These are phyloP conservation scores for Toxotes chatareus DNA, from an alignment of 2,113 vertebrate species.

Conservation along the genomic window DNA sequence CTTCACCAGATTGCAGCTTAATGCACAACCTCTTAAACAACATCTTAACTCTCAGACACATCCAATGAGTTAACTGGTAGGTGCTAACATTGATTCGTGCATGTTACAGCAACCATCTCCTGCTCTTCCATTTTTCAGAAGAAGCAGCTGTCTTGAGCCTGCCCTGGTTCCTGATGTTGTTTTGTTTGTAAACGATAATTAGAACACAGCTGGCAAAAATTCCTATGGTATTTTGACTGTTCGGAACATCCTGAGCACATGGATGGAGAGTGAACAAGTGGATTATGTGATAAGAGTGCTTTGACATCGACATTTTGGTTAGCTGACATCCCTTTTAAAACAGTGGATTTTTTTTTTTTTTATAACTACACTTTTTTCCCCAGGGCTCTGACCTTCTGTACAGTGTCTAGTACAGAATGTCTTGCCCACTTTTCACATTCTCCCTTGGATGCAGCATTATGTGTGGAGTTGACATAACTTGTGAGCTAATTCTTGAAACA, in stretches of 20 bases:
- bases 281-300: not conserved
- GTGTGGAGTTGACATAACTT: conserved; percentile 1
- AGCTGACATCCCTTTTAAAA: not conserved
- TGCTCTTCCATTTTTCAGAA: not conserved
- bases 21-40: not conserved
- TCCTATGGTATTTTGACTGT: not conserved
- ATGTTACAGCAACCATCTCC: not conserved
- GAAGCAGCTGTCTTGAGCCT: not conserved
- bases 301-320: not conserved
- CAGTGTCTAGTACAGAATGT: not conserved
- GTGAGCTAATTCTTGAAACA: not conserved
- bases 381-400: not conserved
- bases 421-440: not conserved
- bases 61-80: not conserved
- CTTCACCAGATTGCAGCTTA: not conserved
- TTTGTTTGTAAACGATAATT: conserved; percentile 20
- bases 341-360: too few species aligned
- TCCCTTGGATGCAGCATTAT: not conserved
- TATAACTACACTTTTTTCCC: not conserved
- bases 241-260: not conserved
- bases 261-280: not conserved
- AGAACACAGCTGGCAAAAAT: not conserved
- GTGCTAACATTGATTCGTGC: not conserved
- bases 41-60: not conserved
- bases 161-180: not conserved